Evolutionary conservation across 2,888 invertebrate species (phyloP).

Genomic region (Sesia apiformis): DNA sequence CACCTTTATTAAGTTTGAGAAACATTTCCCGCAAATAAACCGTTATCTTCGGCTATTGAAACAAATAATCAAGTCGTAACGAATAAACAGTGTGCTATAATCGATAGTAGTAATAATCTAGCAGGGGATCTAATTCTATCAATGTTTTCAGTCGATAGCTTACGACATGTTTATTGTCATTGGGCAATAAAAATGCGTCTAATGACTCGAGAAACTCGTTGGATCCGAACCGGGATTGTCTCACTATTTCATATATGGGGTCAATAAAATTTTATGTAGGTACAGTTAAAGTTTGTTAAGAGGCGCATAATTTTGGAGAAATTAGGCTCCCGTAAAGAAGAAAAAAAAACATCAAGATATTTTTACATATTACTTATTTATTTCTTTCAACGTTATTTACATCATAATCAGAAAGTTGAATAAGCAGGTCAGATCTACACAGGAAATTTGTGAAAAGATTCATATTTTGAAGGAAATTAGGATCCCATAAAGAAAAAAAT

Average conservation of each 20-base stretch:
- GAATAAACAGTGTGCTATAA: slow-evolving; percentile 3
- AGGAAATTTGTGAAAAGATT: too few species aligned
- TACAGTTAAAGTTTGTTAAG: slow-evolving; percentile 69
- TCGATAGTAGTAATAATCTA: slow-evolving; percentile 54
- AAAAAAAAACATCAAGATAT: too few species aligned
- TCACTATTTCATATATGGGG: slow-evolving; percentile 72
- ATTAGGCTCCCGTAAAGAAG: slow-evolving; percentile 18
- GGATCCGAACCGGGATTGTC: slow-evolving; percentile 53
- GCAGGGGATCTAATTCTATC: slow-evolving; percentile 56
- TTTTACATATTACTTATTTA: too few species aligned
- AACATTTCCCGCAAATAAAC: neutral
- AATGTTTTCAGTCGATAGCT: slow-evolving; percentile 70
- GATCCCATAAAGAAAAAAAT: too few species aligned
- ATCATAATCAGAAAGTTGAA: too few species aligned
- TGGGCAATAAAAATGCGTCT: slow-evolving; percentile 67
- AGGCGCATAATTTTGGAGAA: slow-evolving; percentile 30
- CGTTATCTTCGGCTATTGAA: neutral
- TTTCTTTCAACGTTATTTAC: too few species aligned
- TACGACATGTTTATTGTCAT: slow-evolving; percentile 72
- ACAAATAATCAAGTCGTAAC: slow-evolving; percentile 3
- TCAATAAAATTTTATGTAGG: slow-evolving; percentile 74
- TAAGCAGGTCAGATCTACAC: too few species aligned
- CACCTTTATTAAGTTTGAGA: neutral
- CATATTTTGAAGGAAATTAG: too few species aligned
- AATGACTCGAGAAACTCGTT: slow-evolving; percentile 64